Conservation (phyloP, 1,140 invertebrate species). For the Vanessa tameamea region DNA sequence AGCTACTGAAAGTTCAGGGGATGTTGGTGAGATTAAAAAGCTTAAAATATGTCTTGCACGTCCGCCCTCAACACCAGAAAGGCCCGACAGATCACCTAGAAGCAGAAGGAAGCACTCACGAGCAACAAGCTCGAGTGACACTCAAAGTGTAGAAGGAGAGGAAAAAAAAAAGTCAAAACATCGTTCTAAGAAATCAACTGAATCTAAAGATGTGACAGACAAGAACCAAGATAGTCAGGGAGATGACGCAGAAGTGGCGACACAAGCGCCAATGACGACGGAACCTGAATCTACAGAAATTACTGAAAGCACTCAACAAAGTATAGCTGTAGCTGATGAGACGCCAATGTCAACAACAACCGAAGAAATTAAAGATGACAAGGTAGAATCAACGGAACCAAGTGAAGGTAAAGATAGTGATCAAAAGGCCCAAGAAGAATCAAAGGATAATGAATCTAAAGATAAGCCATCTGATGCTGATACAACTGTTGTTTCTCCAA, state of each 20-base stretch:
- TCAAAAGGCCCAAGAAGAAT: constrained; percentile 16
- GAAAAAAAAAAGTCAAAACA: constrained; percentile 67
- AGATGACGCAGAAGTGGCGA: constrained; percentile 25
- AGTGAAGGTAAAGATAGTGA: constrained; percentile 37
- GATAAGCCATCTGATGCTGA: constrained; percentile 60
- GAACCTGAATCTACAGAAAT: constrained; percentile 27
- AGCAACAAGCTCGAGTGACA: constrained; percentile 71
- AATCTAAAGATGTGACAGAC: constrained; percentile 59
- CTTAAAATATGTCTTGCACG: constrained; percentile 72
- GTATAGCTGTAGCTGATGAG: constrained; percentile 46
- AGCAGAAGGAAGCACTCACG: constrained; percentile 71
- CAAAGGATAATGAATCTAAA: constrained; percentile 34
- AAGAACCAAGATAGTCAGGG: constrained; percentile 54
- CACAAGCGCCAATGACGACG: constrained; percentile 13
- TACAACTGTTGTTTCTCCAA: constrained; percentile 65
- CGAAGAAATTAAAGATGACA: constrained; percentile 50
- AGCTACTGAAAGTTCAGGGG: constrained; percentile 58
- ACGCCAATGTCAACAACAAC: constrained; percentile 63
- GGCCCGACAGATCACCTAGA: constrained; percentile 71
- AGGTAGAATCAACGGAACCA: constrained; percentile 32
- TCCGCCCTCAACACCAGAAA: constrained; percentile 71
- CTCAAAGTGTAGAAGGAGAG: constrained; percentile 62
- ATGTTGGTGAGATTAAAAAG: constrained; percentile 71
- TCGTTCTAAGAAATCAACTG: constrained; percentile 57
- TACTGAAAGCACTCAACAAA: constrained; percentile 24